phyloP scores from a whole-genome alignment of 2,113 vertebrate genomes.

The Azemiops feae region DNA sequence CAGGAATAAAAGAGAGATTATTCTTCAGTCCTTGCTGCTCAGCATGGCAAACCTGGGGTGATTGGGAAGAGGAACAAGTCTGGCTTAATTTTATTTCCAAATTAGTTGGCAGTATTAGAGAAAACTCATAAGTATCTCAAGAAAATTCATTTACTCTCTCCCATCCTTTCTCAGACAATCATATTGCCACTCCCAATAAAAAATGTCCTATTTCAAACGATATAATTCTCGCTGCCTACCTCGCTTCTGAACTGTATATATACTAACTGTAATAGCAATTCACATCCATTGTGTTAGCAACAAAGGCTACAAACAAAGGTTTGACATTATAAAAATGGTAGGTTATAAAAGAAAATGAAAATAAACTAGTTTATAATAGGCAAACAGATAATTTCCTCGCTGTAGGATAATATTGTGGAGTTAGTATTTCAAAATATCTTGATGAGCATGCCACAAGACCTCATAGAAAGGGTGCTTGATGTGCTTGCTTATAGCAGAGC shows the following conservation, averaged over 20 bases:
- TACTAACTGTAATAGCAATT: background rate
- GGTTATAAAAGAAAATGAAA: background rate
- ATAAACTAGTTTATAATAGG: background rate
- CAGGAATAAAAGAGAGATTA: background rate
- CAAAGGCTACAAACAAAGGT: background rate
- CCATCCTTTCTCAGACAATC: background rate
- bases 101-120: background rate
- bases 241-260: background rate
- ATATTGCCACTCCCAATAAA: background rate
- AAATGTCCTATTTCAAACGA: background rate
- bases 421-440: background rate
- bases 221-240: background rate
- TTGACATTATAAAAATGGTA: background rate
- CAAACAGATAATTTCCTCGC: background rate
- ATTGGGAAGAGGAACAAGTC: background rate
- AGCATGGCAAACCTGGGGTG: background rate
- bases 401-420: background rate
- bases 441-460: background rate
- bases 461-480: background rate
- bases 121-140: background rate
- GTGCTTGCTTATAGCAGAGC: constrained; percentile 5
- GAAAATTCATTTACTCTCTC: background rate
- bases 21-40: background rate
- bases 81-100: background rate
- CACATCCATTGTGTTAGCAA: background rate